Percentiles rank a stretch among this genome's conserved stretches.
These are phyloP conservation scores for Umimayanthus chanpuru DNA, from an alignment of 92 coral and sea anemone species.

Conservation along the genomic window DNA sequence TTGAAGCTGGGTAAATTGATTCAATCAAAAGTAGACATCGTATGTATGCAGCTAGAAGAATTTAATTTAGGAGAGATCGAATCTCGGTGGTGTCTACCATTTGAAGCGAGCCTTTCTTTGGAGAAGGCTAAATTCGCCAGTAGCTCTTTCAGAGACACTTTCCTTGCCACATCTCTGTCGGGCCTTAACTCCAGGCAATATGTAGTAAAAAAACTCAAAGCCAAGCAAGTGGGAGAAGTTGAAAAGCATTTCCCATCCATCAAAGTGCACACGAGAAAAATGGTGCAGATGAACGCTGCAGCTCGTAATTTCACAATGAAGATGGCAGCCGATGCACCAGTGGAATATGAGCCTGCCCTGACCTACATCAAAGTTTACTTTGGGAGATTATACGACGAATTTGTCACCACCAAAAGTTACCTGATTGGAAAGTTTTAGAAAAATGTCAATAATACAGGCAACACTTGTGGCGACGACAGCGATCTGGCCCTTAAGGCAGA, in stretches of 20 bases:
- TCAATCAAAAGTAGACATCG: slow-evolving; percentile 53
- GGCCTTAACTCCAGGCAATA: slow-evolving; percentile 40
- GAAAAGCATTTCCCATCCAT: slow-evolving; percentile 43
- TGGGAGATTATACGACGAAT: slow-evolving; percentile 60
- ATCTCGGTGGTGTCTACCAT: slow-evolving; percentile 48
- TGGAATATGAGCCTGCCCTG: slow-evolving; percentile 50
- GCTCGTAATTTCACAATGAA: slow-evolving; percentile 61
- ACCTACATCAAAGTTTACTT: slow-evolving; percentile 66
- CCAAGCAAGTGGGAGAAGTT: slow-evolving; percentile 46
- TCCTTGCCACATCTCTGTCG: background rate
- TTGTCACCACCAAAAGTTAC: slow-evolving; percentile 57
- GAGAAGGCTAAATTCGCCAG: slow-evolving; percentile 56
- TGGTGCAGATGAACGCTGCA: slow-evolving; percentile 70
- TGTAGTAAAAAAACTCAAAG: slow-evolving; percentile 57
- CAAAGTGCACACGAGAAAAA: slow-evolving; percentile 61
- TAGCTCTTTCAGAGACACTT: slow-evolving; percentile 65
- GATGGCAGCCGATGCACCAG: slow-evolving; percentile 49
- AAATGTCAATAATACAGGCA: slow-evolving; percentile 71
- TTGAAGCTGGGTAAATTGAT: slow-evolving; percentile 55
- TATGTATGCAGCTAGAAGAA: slow-evolving; percentile 46
- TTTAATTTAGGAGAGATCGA: slow-evolving; percentile 27
- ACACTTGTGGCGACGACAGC: slow-evolving; percentile 29
- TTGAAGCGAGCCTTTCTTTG: slow-evolving; percentile 54
- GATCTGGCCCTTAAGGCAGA: slow-evolving; percentile 52
- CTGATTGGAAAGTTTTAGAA: slow-evolving; percentile 59